A percentile compares a stretch with the other conserved stretches of the same genome.
These are phyloP conservation scores for Conus betulinus DNA, from an alignment of 1,140 invertebrate genomes.

Conservation along the genomic window DNA sequence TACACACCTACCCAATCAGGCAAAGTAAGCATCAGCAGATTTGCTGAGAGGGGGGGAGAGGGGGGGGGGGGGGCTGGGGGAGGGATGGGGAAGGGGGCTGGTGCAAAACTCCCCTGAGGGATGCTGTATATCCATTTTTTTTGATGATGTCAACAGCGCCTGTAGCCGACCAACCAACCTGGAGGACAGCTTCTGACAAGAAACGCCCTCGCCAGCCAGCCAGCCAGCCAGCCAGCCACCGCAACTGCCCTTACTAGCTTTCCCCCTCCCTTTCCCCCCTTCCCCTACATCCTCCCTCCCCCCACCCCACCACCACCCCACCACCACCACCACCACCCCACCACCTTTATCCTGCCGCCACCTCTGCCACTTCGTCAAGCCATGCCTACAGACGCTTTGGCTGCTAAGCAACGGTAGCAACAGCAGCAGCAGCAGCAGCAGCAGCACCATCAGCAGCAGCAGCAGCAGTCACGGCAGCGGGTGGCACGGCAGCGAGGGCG, in stretches of 20 bases:
- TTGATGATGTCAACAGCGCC: neutral
- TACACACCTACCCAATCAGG: no score
- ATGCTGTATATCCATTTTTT: neutral
- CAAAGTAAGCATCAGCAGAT: no score
- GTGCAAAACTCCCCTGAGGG: no score
- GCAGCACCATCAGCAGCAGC: no score
- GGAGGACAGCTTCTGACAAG: neutral
- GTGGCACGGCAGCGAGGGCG: no score
- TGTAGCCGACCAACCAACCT: neutral
- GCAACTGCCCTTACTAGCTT: no score
- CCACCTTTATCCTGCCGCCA: neutral
- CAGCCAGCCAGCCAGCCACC: neutral
- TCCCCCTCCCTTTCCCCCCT: neutral
- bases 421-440: no score
- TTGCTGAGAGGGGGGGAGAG: no score
- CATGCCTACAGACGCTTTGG: slow-evolving; percentile 1
- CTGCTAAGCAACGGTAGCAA: slow-evolving; percentile 11
- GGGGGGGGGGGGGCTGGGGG: no score
- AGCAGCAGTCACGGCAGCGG: no score
- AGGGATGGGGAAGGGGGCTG: no score
- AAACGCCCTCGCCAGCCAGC: neutral
- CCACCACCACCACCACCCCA: neutral
- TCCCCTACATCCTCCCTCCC: neutral
- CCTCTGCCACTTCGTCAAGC: neutral
- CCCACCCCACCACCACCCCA: neutral